Percentiles rank a stretch among this genome's conserved stretches.
phyloP scores from a whole-genome alignment of 1,140 invertebrate species.

The Formica exsecta region DNA sequence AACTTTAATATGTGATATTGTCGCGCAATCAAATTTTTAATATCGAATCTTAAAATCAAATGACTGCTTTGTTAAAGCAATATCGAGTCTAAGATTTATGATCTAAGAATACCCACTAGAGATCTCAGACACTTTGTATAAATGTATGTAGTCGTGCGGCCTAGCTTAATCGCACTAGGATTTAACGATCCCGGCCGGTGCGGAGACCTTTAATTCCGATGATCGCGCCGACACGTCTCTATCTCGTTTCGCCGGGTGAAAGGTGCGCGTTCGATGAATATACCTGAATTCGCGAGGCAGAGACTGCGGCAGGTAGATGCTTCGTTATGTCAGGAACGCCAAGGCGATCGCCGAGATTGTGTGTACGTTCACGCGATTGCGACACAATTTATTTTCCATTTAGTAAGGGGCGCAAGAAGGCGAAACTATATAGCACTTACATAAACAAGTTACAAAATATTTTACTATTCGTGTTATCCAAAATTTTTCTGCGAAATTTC shows the following conservation, averaged over 20 bases:
- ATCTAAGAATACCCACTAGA: slow-evolving; percentile 17
- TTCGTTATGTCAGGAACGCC: slow-evolving; percentile 69
- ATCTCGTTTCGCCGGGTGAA: slow-evolving; percentile 69
- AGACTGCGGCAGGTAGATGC: slow-evolving; percentile 48
- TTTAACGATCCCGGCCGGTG: slow-evolving; percentile 70
- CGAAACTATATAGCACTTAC: neutral
- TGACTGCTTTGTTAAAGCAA: slow-evolving; percentile 1
- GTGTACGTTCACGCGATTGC: slow-evolving; percentile 33
- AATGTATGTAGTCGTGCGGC: slow-evolving; percentile 8
- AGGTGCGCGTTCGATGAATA: slow-evolving; percentile 61
- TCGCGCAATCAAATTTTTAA: slow-evolving; percentile 1
- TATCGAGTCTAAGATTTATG: slow-evolving; percentile 11
- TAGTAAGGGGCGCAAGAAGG: no score
- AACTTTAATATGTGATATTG: neutral
- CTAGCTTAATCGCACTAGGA: slow-evolving; percentile 72
- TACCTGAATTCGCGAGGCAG: slow-evolving; percentile 64
- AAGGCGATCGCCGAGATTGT: slow-evolving; percentile 23
- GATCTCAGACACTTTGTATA: slow-evolving; percentile 7
- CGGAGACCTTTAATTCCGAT: slow-evolving; percentile 75
- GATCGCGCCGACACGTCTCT: slow-evolving; percentile 75
- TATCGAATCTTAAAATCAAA: slow-evolving; percentile 5
- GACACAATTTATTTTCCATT: slow-evolving; percentile 49
- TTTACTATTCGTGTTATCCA: neutral
- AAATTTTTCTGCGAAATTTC: neutral
- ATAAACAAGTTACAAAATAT: neutral